phyloP scores from a whole-genome alignment of 2,113 vertebrate species.

The Alligator mississippiensis region DNA sequence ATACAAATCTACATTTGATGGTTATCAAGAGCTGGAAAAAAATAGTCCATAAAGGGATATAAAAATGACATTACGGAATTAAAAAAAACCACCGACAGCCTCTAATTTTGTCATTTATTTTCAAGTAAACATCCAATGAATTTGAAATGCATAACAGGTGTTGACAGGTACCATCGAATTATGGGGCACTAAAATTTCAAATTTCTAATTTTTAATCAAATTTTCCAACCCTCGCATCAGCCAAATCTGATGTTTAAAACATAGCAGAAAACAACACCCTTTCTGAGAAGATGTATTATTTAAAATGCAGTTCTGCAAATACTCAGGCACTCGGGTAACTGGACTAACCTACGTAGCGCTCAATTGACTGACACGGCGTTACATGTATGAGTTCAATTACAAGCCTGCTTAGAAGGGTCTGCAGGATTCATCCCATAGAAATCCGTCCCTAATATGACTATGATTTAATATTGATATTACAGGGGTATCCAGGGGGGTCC shows the following conservation, averaged over 20 bases:
- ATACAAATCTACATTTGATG: slow-evolving; percentile 60
- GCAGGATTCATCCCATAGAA: not conserved
- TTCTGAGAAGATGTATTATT: slow-evolving; percentile 34
- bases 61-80: slow-evolving; percentile 27
- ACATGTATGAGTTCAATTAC: not conserved
- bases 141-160: slow-evolving; percentile 66
- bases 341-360: not conserved
- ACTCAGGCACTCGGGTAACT: not conserved
- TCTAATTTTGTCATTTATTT: slow-evolving; percentile 60
- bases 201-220: slow-evolving; percentile 69
- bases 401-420: not conserved
- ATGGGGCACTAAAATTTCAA: slow-evolving; percentile 70
- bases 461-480: not conserved
- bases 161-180: slow-evolving; percentile 70
- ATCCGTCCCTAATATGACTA: accelerated
- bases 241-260: slow-evolving; percentile 64
- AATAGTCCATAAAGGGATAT: slow-evolving; percentile 40
- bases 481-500: not conserved
- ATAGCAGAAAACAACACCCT: slow-evolving; percentile 38
- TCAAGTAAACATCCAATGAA: slow-evolving; percentile 62
- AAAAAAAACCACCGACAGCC: not conserved
- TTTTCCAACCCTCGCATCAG: slow-evolving; percentile 57
- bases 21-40: slow-evolving; percentile 57
- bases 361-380: not conserved
- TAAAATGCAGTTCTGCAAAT: slow-evolving; percentile 35